Evolutionary conservation across 2,113 vertebrate species (phyloP).

Genomic region (Nicator chloris): DNA sequence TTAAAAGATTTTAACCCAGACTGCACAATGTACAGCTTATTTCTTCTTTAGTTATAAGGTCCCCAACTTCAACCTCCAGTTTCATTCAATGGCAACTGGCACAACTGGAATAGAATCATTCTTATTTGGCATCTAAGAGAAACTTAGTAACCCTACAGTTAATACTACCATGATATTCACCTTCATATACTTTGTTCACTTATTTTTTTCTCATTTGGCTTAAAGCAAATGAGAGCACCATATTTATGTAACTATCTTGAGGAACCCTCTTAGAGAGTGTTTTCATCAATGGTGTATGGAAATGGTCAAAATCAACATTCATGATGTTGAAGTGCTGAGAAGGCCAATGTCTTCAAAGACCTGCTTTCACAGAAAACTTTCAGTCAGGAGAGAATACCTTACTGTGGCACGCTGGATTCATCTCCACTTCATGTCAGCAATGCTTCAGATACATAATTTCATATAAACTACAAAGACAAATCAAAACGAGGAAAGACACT

Average conservation of each 20-base stretch:
- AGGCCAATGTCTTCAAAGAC: background rate
- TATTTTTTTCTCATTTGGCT: background rate
- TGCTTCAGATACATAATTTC: background rate
- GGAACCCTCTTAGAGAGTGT: background rate
- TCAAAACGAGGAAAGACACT: background rate
- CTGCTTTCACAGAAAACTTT: background rate
- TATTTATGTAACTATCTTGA: background rate
- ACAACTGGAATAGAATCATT: background rate
- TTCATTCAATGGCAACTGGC: background rate
- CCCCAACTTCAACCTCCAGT: background rate
- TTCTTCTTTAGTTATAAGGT: background rate
- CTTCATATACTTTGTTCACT: background rate
- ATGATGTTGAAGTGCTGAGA: background rate
- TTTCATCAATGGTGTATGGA: background rate
- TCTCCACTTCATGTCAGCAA: background rate
- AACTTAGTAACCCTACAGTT: background rate
- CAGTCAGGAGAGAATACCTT: background rate
- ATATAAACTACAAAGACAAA: background rate
- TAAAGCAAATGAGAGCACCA: accelerated
- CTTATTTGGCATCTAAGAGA: background rate
- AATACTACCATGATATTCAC: background rate
- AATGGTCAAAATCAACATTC: background rate
- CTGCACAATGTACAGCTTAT: background rate
- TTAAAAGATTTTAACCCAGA: background rate
- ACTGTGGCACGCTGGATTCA: background rate